Evolutionary conservation across 2,113 vertebrate genomes (phyloP).

Genomic region (Alouatta palliata): DNA sequence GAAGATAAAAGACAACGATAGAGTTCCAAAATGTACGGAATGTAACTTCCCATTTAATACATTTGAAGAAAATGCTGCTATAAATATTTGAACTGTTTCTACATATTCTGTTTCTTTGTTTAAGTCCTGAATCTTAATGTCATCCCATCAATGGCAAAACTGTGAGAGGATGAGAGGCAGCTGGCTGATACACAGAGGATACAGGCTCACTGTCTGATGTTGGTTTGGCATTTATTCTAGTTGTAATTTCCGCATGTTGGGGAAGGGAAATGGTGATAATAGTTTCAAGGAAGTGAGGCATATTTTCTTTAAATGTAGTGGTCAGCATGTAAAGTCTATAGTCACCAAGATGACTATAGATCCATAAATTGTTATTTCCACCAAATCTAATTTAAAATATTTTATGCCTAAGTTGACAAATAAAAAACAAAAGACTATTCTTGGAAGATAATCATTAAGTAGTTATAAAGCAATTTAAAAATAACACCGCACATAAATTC

Average conservation of each 20-base stretch:
- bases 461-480: conserved; percentile 26
- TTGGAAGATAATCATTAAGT: neutral
- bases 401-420: neutral
- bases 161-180: neutral
- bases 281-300: neutral
- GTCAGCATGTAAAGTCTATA: neutral
- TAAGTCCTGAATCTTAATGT: conserved; percentile 16
- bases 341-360: neutral
- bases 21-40: conserved; percentile 9
- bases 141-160: conserved; percentile 8
- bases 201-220: neutral
- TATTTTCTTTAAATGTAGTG: neutral
- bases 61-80: conserved; percentile 44
- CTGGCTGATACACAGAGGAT: neutral
- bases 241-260: neutral
- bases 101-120: conserved; percentile 45
- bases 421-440: neutral
- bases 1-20: conserved; percentile 19
- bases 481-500: neutral
- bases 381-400: neutral
- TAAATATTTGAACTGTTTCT: conserved; percentile 52
- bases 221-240: neutral
- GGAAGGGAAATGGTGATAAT: neutral
- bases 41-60: conserved; percentile 19
- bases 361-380: neutral